Evolutionary conservation across 2,888 invertebrate species (phyloP).

Genomic region (Ennomos fuscantarius): DNA sequence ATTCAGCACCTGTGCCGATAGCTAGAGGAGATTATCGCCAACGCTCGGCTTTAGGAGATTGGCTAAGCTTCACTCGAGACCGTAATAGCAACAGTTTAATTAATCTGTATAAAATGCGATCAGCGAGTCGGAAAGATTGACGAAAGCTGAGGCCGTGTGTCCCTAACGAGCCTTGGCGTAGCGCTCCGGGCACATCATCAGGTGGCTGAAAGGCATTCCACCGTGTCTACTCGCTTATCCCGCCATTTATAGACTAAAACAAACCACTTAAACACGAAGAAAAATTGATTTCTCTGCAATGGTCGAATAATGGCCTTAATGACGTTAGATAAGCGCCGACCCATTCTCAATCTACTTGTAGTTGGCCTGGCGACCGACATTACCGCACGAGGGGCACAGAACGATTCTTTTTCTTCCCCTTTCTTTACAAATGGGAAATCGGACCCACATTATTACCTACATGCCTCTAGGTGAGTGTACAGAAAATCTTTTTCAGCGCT

Average conservation of each 20-base stretch:
- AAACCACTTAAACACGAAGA: slow-evolving; percentile 48
- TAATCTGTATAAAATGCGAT: slow-evolving; percentile 21
- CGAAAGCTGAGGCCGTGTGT: slow-evolving; percentile 27
- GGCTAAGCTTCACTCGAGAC: slow-evolving; percentile 7
- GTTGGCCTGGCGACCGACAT: slow-evolving; percentile 50
- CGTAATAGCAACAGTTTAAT: slow-evolving; percentile 23
- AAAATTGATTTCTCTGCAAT: slow-evolving; percentile 47
- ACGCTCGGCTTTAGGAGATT: slow-evolving; percentile 14
- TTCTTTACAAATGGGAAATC: slow-evolving; percentile 66
- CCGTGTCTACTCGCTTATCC: slow-evolving; percentile 50
- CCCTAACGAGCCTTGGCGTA: slow-evolving; percentile 37
- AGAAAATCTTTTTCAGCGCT: slow-evolving; percentile 36
- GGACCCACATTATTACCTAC: slow-evolving; percentile 59
- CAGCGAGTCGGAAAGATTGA: slow-evolving; percentile 30
- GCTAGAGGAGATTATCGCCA: slow-evolving; percentile 21
- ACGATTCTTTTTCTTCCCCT: slow-evolving; percentile 54
- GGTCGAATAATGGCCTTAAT: slow-evolving; percentile 40
- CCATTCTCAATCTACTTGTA: slow-evolving; percentile 29
- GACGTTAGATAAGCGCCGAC: slow-evolving; percentile 39
- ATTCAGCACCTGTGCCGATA: slow-evolving; percentile 22
- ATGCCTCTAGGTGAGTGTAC: slow-evolving; percentile 22
- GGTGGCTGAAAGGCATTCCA: slow-evolving; percentile 52
- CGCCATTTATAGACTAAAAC: slow-evolving; percentile 39
- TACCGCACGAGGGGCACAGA: slow-evolving; percentile 54
- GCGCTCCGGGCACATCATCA: slow-evolving; percentile 44